Conservation (phyloP, 23 tunicate genomes). For the Diplosoma virens region DNA sequence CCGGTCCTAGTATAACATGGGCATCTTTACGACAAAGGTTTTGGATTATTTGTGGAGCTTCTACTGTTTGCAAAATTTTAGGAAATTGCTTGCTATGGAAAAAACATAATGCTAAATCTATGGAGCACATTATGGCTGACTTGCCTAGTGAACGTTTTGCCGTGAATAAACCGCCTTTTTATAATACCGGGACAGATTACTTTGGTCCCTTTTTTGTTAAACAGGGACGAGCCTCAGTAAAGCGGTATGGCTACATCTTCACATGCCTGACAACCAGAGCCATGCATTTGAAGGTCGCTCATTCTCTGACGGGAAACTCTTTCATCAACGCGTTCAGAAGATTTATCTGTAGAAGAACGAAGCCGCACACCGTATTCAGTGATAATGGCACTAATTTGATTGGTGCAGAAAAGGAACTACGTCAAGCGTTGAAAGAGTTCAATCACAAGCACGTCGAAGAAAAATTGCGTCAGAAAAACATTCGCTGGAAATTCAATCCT, state of each 20-base stretch:
- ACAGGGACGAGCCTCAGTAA: neutral
- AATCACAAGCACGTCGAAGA: too few species aligned
- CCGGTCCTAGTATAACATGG: neutral
- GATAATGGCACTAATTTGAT: too few species aligned
- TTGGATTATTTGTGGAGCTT: neutral
- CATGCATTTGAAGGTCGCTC: neutral
- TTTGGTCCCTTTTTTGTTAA: constrained; percentile 1
- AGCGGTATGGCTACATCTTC: neutral
- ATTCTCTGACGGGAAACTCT: neutral
- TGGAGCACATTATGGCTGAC: neutral
- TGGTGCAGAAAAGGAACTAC: too few species aligned
- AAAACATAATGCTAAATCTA: constrained; percentile 1
- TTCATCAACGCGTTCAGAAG: neutral
- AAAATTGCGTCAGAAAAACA: too few species aligned
- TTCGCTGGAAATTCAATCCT: too few species aligned
- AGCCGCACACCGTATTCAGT: too few species aligned
- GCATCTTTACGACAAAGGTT: neutral
- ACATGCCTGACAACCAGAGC: neutral
- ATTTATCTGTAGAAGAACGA: neutral
- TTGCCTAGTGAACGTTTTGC: neutral
- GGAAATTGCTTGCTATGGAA: neutral
- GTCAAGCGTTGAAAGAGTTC: too few species aligned
- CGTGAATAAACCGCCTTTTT: neutral
- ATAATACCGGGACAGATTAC: neutral
- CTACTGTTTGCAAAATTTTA: neutral